Base-by-base conservation (phyloP, 2,888 invertebrate genomes). In the Hemicrepidius hirtus region DNA sequence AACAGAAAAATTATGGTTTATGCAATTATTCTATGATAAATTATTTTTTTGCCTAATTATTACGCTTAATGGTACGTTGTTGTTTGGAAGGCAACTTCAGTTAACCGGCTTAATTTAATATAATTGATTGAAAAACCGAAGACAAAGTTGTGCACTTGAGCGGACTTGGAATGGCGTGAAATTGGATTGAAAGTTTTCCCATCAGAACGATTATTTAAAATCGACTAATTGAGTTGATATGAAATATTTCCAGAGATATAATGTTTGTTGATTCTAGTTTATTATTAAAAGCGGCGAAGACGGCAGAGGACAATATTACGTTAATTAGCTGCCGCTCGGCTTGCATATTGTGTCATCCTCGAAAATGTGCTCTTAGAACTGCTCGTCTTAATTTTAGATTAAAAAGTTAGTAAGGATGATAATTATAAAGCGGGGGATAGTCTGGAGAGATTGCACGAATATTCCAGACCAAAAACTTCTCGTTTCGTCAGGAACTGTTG, bases 341-440 rank as follows among this genome's bases (percentile, higher is more conserved):
- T 74, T 76, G 71, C 75, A 76, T 75, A 78, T 76, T 73, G 77
- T 75, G 74, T 76, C 76, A 76, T 75, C 75, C 68, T 75, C 71
- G 75, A 74, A 76, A 76, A 75, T 75, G 75, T 74, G 72, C 76
- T 75, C 75, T 77, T 73, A 76, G 74, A 75, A 77, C 70, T 73
- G 73, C 75, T 77, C 75, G 76, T 76, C 76, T 78, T 77, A 78
- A 77, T 77, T 78, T 77, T 77, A 76, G 74, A 78, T 78, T 77
- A 77, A 78, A 78, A 77, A 77, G 73, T 78, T 76, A 75, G 71
- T 71, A 73, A 71, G 73, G 75, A 76, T 76, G 71, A 71, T 77
- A 77, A 77, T 78, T 78, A 76, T 71, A 71, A 73, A 75, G 74
- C 70, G 75, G 18, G 60, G 46, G 60, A 60, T 60, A 60, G 40